phyloP scores from a whole-genome alignment of 2,888 invertebrate genomes.

The Lasioglossum oenotherae region DNA sequence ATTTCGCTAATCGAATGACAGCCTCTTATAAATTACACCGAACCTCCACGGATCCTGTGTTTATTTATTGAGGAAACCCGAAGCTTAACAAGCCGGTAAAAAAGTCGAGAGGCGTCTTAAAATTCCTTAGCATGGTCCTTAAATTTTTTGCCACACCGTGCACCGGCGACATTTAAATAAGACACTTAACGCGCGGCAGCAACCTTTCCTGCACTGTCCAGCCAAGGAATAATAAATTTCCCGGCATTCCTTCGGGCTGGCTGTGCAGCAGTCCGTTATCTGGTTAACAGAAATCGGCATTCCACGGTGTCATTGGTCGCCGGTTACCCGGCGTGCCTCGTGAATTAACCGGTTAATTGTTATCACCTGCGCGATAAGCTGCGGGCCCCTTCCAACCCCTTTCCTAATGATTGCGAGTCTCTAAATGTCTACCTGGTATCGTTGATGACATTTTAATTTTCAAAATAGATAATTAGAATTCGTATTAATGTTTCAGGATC shows the following conservation, averaged over 20 bases:
- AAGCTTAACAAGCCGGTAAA: neutral
- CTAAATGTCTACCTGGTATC: neutral
- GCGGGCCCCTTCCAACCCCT: neutral
- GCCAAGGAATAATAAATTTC: neutral
- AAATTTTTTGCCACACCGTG: neutral
- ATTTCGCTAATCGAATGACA: neutral
- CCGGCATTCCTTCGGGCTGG: neutral
- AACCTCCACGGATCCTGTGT: neutral
- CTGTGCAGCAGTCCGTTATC: neutral
- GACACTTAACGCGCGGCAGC: neutral
- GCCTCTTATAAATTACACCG: neutral
- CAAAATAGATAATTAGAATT: neutral
- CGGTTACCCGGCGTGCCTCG: constrained; percentile 16
- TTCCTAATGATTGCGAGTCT: neutral
- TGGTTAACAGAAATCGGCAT: constrained; percentile 8
- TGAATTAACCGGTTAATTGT: constrained; percentile 59
- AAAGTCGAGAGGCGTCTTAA: neutral
- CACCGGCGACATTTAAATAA: neutral
- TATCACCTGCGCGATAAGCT: constrained; percentile 40
- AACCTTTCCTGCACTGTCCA: neutral
- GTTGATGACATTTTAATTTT: neutral
- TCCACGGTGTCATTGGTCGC: constrained; percentile 11
- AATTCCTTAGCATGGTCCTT: neutral
- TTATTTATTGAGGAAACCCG: neutral
- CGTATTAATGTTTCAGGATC: neutral